Conservation (phyloP, 2,113 vertebrate species). For the Cyprinodon variegatus region DNA sequence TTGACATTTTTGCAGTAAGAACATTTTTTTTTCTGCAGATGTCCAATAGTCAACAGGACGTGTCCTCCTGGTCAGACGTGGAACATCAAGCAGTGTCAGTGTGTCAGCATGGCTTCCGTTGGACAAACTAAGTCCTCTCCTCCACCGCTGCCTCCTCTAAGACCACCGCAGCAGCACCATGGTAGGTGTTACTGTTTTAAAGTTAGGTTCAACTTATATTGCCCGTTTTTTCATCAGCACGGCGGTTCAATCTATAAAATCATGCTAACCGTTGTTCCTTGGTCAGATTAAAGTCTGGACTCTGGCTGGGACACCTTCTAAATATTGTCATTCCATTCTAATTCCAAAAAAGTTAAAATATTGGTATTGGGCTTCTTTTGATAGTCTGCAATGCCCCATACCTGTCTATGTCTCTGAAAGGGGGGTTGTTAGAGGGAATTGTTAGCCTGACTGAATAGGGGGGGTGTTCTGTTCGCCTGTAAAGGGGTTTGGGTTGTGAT, state of each 20-base stretch:
- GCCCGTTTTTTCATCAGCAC: background rate
- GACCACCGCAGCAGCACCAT: slow-evolving; percentile 57
- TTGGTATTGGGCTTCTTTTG: too few relatives aligned
- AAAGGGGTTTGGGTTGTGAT: too few relatives aligned
- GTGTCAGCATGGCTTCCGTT: slow-evolving; percentile 67
- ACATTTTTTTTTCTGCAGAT: slow-evolving; percentile 74
- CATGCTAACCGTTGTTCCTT: too few relatives aligned
- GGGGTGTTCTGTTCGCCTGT: too few relatives aligned
- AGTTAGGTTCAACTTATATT: background rate
- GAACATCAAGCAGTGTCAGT: slow-evolving; percentile 88
- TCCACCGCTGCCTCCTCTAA: slow-evolving; percentile 74
- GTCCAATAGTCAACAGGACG: slow-evolving; percentile 87
- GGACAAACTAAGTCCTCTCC: slow-evolving; percentile 81
- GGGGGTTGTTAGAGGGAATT: too few relatives aligned
- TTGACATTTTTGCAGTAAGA: slow-evolving; percentile 1
- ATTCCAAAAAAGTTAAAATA: too few relatives aligned
- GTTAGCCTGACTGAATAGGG: too few relatives aligned
- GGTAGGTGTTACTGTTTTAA: slow-evolving; percentile 77
- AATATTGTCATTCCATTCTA: too few relatives aligned
- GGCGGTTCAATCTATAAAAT: background rate
- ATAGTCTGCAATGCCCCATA: too few relatives aligned
- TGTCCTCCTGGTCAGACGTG: slow-evolving; percentile 89
- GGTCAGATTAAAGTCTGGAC: too few relatives aligned
- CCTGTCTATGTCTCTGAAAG: too few relatives aligned
- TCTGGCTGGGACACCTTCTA: too few relatives aligned